These are phyloP conservation scores for Cephus runcator DNA, from an alignment of 2,888 invertebrate genomes.

Conservation along the genomic window DNA sequence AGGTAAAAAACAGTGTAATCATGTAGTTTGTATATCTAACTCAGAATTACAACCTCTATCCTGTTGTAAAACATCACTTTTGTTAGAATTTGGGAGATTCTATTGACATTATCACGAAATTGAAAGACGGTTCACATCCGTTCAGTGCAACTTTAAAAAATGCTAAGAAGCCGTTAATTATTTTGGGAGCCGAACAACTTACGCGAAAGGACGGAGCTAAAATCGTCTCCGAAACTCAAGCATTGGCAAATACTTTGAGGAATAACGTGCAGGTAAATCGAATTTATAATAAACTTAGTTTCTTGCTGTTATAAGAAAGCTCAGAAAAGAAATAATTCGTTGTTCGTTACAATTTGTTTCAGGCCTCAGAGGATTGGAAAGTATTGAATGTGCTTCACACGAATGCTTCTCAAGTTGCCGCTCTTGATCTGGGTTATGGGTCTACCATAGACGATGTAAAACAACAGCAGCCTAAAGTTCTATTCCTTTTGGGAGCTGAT, in stretches of 20 bases:
- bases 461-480: slow-evolving; percentile 77
- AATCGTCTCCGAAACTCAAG: slow-evolving; percentile 79
- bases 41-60: neutral
- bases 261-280: slow-evolving; percentile 68
- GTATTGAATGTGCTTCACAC: slow-evolving; percentile 95
- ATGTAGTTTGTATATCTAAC: neutral
- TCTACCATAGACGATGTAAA: slow-evolving; percentile 75
- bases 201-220: slow-evolving; percentile 82
- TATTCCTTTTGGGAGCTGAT: slow-evolving; percentile 96
- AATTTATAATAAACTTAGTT: neutral
- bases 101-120: slow-evolving; percentile 77
- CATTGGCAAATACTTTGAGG: slow-evolving; percentile 73
- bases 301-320: neutral
- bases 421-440: slow-evolving; percentile 93
- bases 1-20: slow-evolving; percentile 65
- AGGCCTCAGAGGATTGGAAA: slow-evolving; percentile 72
- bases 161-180: slow-evolving; percentile 90
- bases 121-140: slow-evolving; percentile 78
- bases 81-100: slow-evolving; percentile 85
- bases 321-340: neutral
- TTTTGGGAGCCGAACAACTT: slow-evolving; percentile 89
- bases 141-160: slow-evolving; percentile 75
- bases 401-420: slow-evolving; percentile 93
- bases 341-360: slow-evolving; percentile 9
- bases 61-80: slow-evolving; percentile 19